These are phyloP conservation scores for Numida meleagris DNA, from an alignment of 2,113 vertebrate genomes.

Conservation along the genomic window DNA sequence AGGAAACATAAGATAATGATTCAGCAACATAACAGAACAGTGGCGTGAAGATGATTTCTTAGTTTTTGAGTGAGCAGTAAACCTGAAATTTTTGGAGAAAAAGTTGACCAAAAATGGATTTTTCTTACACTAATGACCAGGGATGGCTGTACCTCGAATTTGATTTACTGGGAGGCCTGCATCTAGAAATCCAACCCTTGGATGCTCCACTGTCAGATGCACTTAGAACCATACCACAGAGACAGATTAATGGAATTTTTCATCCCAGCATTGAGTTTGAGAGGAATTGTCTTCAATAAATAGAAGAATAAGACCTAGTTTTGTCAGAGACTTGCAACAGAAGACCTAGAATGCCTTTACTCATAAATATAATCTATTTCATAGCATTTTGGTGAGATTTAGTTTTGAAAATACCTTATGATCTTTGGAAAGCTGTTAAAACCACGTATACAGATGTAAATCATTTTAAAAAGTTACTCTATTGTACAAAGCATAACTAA, in stretches of 20 bases:
- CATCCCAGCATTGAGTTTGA: not conserved
- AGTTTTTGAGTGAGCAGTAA: not conserved
- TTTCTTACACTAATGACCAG: not conserved
- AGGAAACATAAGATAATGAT: not conserved
- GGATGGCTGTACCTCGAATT: not conserved
- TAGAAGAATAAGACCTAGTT: not conserved
- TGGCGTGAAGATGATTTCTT: not conserved
- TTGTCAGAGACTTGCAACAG: not conserved
- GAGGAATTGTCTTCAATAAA: not conserved
- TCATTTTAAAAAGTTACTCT: not conserved
- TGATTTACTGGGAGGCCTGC: not conserved
- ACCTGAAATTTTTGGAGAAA: not conserved
- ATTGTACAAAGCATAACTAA: not conserved
- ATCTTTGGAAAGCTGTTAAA: not conserved
- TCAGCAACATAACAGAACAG: not conserved
- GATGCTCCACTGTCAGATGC: not conserved
- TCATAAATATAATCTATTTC: not conserved
- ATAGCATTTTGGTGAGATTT: not conserved
- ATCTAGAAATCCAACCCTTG: not conserved
- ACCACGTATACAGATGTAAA: too few species aligned
- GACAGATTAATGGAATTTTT: not conserved
- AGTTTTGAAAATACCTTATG: not conserved
- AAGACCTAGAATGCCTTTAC: not conserved
- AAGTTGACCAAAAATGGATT: not conserved
- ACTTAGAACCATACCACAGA: not conserved